Evolutionary conservation across 2,113 vertebrate species (phyloP).

Genomic region (Piprites chloris): DNA sequence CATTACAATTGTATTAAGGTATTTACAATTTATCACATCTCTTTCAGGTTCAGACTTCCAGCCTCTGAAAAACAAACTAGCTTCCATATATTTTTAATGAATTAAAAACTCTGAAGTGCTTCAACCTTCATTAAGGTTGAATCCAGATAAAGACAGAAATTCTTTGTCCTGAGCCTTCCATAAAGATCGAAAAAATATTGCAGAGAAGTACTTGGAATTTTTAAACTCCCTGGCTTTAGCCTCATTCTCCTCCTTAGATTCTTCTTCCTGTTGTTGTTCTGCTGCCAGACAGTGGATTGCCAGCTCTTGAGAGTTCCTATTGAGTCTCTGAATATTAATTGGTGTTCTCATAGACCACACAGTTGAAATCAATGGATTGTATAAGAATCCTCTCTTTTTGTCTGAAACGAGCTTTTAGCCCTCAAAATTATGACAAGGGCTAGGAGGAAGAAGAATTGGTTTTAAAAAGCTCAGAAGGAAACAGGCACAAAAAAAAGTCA

Average conservation of each 20-base stretch:
- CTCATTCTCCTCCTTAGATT: slow-evolving; percentile 7
- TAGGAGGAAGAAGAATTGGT: not conserved
- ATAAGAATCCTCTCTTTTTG: not conserved
- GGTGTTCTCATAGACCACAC: not conserved
- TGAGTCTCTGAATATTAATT: not conserved
- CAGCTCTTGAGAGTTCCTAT: not conserved
- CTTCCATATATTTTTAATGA: not conserved
- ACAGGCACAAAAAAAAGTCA: not conserved
- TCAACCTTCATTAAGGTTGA: not conserved
- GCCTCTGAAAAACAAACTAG: not conserved
- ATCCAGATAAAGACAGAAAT: not conserved
- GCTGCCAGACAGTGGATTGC: not conserved
- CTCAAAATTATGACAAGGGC: not conserved
- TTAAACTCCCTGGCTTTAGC: not conserved
- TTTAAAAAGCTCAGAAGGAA: not conserved
- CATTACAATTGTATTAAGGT: not conserved
- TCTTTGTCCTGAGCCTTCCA: not conserved
- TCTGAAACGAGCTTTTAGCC: not conserved
- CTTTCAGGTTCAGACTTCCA: not conserved
- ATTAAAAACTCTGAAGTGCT: not conserved
- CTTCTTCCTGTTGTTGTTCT: not conserved
- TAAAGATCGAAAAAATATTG: not conserved
- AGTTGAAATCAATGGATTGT: not conserved
- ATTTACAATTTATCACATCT: not conserved
- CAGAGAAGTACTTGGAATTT: not conserved